Evolutionary conservation across 2,888 invertebrate species (phyloP).

Genomic region (Camponotus fellah): DNA sequence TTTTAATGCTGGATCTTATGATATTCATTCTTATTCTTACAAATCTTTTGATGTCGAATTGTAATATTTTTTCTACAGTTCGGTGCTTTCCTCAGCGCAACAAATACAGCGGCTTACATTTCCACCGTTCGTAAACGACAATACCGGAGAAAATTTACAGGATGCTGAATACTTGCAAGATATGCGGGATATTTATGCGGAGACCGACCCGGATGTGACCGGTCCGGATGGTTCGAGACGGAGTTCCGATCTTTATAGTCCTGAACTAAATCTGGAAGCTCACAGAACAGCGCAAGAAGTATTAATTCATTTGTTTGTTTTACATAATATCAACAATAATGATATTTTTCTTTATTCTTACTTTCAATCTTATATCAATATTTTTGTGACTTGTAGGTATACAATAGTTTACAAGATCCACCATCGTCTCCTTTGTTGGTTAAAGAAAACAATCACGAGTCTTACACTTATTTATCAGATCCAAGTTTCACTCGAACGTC

Average conservation of each 20-base stretch:
- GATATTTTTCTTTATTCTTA: background rate
- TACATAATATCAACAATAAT: background rate
- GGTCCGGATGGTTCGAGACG: constrained; percentile 69
- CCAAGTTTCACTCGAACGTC: constrained; percentile 84
- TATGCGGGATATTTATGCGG: constrained; percentile 74
- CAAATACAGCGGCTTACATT: constrained; percentile 81
- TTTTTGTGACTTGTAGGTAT: constrained; percentile 77
- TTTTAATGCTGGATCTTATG: background rate
- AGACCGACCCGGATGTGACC: constrained; percentile 67
- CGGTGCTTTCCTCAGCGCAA: constrained; percentile 80
- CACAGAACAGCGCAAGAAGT: constrained; percentile 84
- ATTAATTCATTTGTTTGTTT: constrained; percentile 25
- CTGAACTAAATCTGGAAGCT: constrained; percentile 84
- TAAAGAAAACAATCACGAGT: constrained; percentile 80
- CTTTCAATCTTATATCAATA: background rate
- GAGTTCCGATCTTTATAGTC: constrained; percentile 83
- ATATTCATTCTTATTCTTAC: background rate
- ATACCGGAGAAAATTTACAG: constrained; percentile 59
- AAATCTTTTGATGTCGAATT: background rate
- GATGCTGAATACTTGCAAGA: constrained; percentile 59
- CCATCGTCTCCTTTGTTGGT: constrained; percentile 82
- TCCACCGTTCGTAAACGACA: constrained; percentile 70
- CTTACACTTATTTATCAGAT: constrained; percentile 80
- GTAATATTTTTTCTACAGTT: constrained; percentile 73
- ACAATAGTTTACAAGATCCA: constrained; percentile 84